phyloP scores from a whole-genome alignment of 2,797 vertebrate species.

The Anas bahamensis region DNA sequence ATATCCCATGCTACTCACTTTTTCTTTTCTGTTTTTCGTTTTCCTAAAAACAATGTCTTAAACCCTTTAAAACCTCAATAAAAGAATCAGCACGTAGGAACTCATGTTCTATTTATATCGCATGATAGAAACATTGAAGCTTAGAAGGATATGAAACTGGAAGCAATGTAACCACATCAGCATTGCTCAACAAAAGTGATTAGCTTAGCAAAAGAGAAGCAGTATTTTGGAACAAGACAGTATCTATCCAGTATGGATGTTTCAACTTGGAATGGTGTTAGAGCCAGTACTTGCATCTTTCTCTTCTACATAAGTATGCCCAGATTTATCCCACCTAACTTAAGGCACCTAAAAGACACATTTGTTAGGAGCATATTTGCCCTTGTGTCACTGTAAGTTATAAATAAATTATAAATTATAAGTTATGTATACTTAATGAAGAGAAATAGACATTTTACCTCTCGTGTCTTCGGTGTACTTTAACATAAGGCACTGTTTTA shows the following conservation, averaged over 20 bases:
- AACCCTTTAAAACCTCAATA: background rate
- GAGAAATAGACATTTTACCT: background rate
- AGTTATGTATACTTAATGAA: background rate
- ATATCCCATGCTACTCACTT: background rate
- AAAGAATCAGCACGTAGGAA: background rate
- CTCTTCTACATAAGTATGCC: background rate
- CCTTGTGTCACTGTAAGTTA: too few relatives aligned
- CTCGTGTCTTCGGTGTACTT: background rate
- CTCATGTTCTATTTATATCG: background rate
- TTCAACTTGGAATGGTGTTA: background rate
- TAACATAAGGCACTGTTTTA: background rate
- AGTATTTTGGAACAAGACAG: background rate
- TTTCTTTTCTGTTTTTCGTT: background rate
- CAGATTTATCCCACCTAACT: background rate
- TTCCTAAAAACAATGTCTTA: background rate
- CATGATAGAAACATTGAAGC: background rate
- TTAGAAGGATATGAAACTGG: background rate
- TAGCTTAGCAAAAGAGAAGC: background rate
- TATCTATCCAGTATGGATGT: background rate
- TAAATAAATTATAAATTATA: too few relatives aligned
- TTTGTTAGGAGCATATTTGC: background rate
- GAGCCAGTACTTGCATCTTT: background rate
- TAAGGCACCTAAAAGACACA: background rate
- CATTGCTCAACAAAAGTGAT: background rate
- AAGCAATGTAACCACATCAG: background rate